phyloP scores from a whole-genome alignment of 2,888 invertebrate species.

The Caenorhabditis sp. region DNA sequence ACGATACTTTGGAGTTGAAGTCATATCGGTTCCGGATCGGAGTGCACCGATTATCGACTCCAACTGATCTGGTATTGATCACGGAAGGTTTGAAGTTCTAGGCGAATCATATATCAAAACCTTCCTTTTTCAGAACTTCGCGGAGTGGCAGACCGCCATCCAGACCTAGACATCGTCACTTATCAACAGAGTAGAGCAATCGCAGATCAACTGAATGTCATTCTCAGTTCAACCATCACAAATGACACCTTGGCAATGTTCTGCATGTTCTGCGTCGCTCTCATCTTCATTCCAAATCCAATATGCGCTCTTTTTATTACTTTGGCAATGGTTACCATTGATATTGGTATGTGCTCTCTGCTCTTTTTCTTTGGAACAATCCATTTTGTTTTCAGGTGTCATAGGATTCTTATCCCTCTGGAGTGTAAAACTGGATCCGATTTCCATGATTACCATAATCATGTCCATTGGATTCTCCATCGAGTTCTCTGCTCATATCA shows the following conservation, averaged over 20 bases:
- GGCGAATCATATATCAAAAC: too few species aligned
- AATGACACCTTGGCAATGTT: constrained; percentile 86
- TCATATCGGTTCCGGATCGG: constrained; percentile 82
- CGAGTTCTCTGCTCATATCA: constrained; percentile 89
- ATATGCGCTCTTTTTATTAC: constrained; percentile 94
- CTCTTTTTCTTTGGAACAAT: too few species aligned
- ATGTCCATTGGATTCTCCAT: constrained; percentile 86
- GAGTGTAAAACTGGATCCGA: constrained; percentile 90
- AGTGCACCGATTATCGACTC: constrained; percentile 79
- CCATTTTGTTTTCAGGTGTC: constrained; percentile 86
- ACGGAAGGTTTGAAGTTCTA: constrained; percentile 63
- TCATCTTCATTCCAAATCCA: constrained; percentile 94
- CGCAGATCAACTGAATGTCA: constrained; percentile 83
- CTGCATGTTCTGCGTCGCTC: constrained; percentile 95
- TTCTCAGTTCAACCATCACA: constrained; percentile 82
- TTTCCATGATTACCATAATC: constrained; percentile 96
- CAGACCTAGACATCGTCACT: constrained; percentile 79
- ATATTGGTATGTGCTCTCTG: constrained; percentile 74
- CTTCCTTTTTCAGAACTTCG: constrained; percentile 69
- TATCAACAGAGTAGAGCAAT: constrained; percentile 82
- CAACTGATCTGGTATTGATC: constrained; percentile 80
- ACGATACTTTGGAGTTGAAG: constrained; percentile 65
- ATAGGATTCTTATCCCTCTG: constrained; percentile 96
- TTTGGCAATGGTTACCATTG: constrained; percentile 90
- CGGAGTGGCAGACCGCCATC: constrained; percentile 76